Evolutionary conservation across 2,797 vertebrate genomes (phyloP), one percentile per base, ranked within the genome.

Genomic region (Molossus alvarezi): DNA sequence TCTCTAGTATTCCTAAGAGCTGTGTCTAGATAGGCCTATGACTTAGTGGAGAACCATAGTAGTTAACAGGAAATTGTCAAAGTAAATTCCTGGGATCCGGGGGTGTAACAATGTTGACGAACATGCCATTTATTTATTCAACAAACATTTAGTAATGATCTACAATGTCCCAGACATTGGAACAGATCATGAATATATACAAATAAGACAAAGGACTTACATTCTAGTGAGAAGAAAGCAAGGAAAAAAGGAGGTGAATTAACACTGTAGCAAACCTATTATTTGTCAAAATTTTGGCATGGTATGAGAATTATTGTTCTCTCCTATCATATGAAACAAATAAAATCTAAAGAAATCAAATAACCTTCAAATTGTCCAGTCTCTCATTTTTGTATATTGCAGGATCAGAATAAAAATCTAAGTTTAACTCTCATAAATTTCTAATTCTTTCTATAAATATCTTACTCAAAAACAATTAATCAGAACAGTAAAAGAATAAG

Each of bases 271-370:
- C 13, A 79, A 88, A 81, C 1, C 6, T 81, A 64, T 14, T 65
- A 64, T 37, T 21, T 88, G 60, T 18, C 62, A 83, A 77, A 82
- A 90, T 21, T 48, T 75, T 27, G 76, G 23, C 48, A 82, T 41
- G 18, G 29, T 29, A 3, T 37, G 64, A 67, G 33, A 77, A 80
- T 48, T 55, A 84, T 45, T 77, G 14, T 77, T n/a, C n/a, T 88
- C 5, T 77, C 4, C 8, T 83, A 27, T 27, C 6, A n/a, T 81
- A 48, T 71, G 21, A 90, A 76, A 58, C 14, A 86, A 88, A 75
- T 45, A 53, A 95, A 88, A 92, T 67, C 9, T 17, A 90, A 90
- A 95, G 12, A 91, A 79, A 62, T 57, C 20, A 79, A 45, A 72
- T 23, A 57, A n/a, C 2, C 1, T 73, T 75, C 11, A 62, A 71